Percentiles rank a stretch among this genome's conserved stretches.
Evolutionary conservation across 1,140 invertebrate species (phyloP).

Genomic region (Drosophila varians): DNA sequence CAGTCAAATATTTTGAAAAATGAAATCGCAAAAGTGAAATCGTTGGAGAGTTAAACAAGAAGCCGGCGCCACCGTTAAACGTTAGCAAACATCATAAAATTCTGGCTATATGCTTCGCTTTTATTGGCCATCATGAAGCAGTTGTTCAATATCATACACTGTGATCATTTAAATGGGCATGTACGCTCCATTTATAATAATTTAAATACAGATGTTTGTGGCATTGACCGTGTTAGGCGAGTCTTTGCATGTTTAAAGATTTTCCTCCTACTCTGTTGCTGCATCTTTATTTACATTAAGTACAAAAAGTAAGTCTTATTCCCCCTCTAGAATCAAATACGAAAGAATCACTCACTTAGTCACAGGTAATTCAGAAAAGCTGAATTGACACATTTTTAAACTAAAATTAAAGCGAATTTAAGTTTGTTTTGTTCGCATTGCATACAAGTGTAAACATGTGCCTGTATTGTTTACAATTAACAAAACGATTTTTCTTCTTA

Average conservation of each 20-base stretch:
- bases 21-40: constrained; percentile 32
- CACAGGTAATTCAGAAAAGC: background rate
- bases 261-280: constrained; percentile 34
- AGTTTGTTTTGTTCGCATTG: constrained; percentile 31
- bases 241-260: constrained; percentile 51
- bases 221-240: constrained; percentile 53
- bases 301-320: constrained; percentile 61
- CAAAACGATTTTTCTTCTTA: background rate
- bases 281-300: constrained; percentile 50
- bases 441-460: constrained; percentile 15
- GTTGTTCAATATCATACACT: constrained; percentile 59
- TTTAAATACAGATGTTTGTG: constrained; percentile 66
- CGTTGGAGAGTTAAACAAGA: background rate
- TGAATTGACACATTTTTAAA: constrained; percentile 19
- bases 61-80: constrained; percentile 14
- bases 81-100: constrained; percentile 19
- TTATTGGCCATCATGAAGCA: constrained; percentile 49
- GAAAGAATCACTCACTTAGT: background rate
- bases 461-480: constrained; percentile 32
- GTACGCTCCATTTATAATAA: constrained; percentile 55
- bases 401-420: constrained; percentile 24
- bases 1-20: constrained; percentile 34
- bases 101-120: constrained; percentile 19
- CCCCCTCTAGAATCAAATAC: too few relatives aligned
- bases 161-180: constrained; percentile 49